Evolutionary conservation across 2,113 vertebrate genomes (phyloP), one percentile per base, ranked within the genome.

Genomic region (Zosterops hypoxanthus): DNA sequence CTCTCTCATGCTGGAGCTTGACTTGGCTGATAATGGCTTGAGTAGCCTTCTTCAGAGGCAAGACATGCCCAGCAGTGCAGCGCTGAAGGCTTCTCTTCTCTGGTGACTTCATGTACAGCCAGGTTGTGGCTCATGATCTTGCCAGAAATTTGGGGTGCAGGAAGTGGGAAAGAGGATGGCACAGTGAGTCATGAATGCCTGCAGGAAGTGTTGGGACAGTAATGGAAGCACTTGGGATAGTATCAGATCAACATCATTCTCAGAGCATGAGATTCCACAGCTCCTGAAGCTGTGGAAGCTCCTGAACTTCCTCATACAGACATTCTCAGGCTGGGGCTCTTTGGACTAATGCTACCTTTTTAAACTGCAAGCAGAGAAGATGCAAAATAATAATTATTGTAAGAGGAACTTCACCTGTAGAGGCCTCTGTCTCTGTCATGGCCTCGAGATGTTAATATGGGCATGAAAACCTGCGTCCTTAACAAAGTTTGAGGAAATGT

Each of bases 101-200:
- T 42, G 41, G 12, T 73, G 68, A n/a, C 20, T 86, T 92, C 31
- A 50, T 1, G 11, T 4, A 55, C 28, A 44, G 5, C 24, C 13
- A 23, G 5, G 6, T 39, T 8, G 1, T 60, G 12, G 16, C 16
- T 75, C 13, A 9, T 36, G 25, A 19, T 29, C 21, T 56, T 79
- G 11, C 14, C 39, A 82, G 61, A 70, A 89, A 41, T 11, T 8
- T 10, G 29, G 22, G 29, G 7, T 10, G 9, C 44, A 56, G 23
- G 31, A n/a, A 71, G 3, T 14, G 6, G 6, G n/a, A 60, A 64
- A 28, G 20, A 68, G 15, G 29, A 52, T 0, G 0, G 1, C 9
- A 19, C 6, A 15, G n/a, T 64, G 33, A 87, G 41, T 12, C 1
- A 2, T 5, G 4, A 28, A 18, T 65, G 5, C 6, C 18, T n/a